Percentiles rank a stretch among this genome's conserved stretches.
phyloP scores from a whole-genome alignment of 2,113 vertebrate species.

The Gymnocephalus cernua region DNA sequence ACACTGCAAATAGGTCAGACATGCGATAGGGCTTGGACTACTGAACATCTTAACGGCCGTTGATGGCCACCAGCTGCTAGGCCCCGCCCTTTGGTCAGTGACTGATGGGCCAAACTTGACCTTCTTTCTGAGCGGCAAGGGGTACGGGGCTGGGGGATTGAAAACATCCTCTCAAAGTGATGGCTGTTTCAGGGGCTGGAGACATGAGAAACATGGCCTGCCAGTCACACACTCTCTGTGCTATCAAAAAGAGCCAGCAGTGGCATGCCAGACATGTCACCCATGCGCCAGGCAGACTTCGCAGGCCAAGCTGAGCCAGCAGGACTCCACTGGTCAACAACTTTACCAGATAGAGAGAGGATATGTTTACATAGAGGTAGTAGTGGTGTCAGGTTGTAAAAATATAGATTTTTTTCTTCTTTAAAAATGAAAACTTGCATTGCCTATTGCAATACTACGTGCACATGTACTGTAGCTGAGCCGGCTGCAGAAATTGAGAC shows the following conservation, averaged over 20 bases:
- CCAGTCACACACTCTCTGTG: conserved; percentile 81
- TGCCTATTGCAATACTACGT: neutral
- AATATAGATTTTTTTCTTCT: neutral
- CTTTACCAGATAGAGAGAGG: conserved; percentile 83
- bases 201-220: conserved; percentile 82
- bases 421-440: neutral
- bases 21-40: conserved; percentile 26
- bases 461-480: neutral
- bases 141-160: conserved; percentile 78
- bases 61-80: conserved; percentile 84
- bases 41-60: conserved; percentile 66
- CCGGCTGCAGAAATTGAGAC: conserved; percentile 13
- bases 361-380: conserved; percentile 64
- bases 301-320: conserved; percentile 74
- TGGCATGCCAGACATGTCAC: conserved; percentile 83
- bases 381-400: conserved; percentile 8
- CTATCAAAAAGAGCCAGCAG: conserved; percentile 79
- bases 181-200: conserved; percentile 82
- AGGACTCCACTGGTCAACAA: conserved; percentile 72
- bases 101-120: conserved; percentile 89
- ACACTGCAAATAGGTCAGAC: conserved; percentile 32
- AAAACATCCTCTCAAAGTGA: conserved; percentile 86
- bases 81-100: conserved; percentile 82
- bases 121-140: conserved; percentile 70
- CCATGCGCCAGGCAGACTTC: conserved; percentile 80